phyloP scores from a whole-genome alignment of 2,888 invertebrate genomes.

The Herminia tarsipennalis region DNA sequence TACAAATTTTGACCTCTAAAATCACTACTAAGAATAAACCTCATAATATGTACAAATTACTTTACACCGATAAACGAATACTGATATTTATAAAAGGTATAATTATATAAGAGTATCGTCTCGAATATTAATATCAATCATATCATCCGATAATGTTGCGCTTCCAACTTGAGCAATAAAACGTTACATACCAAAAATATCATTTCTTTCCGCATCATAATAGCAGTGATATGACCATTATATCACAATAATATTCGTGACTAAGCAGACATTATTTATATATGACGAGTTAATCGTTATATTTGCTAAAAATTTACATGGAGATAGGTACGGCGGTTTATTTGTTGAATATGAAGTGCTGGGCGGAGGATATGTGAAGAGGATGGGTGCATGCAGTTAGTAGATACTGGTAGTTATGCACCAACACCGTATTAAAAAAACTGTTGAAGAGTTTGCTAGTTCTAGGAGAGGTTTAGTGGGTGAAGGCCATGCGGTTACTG shows the following conservation, averaged over 20 bases:
- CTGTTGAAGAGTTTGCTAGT: conserved; percentile 43
- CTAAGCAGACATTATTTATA: conserved; percentile 35
- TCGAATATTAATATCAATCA: conserved; percentile 62
- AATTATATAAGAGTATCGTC: conserved; percentile 61
- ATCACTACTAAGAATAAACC: conserved; percentile 57
- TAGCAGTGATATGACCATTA: conserved; percentile 79
- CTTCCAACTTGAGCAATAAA: conserved; percentile 74
- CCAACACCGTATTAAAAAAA: conserved; percentile 54
- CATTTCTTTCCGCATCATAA: conserved; percentile 63
- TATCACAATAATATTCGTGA: conserved; percentile 69
- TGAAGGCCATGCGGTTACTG: conserved; percentile 68
- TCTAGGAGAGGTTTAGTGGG: conserved; percentile 49
- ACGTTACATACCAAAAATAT: conserved; percentile 81
- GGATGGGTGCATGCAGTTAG: conserved; percentile 75
- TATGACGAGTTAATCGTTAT: conserved; percentile 19
- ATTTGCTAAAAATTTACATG: conserved; percentile 30
- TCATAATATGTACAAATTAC: conserved; percentile 60
- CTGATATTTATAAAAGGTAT: conserved; percentile 50
- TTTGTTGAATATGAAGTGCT: conserved; percentile 40
- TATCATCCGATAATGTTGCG: conserved; percentile 62
- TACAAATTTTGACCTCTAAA: conserved; percentile 76
- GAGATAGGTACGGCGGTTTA: conserved; percentile 28
- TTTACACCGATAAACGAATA: conserved; percentile 62
- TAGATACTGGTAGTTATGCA: conserved; percentile 51
- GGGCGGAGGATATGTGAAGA: conserved; percentile 55